Percentiles rank a stretch among this genome's conserved stretches.
These are phyloP conservation scores for Dendrocopos noguchii DNA, from an alignment of 2,113 vertebrate genomes.

Conservation along the genomic window DNA sequence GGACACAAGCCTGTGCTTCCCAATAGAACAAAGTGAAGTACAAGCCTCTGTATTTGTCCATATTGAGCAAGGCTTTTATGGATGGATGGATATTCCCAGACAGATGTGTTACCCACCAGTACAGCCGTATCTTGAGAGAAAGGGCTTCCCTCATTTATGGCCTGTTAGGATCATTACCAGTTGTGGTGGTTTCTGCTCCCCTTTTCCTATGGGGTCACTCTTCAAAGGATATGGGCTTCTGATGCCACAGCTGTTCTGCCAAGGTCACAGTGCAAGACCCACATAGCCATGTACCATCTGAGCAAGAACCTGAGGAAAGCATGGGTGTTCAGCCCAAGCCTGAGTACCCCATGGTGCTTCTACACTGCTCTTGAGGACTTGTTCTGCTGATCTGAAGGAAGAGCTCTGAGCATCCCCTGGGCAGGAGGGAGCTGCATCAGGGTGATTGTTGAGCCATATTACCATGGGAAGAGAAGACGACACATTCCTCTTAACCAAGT, in stretches of 20 bases:
- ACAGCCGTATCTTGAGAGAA: neutral
- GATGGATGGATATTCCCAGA: neutral
- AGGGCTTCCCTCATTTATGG: neutral
- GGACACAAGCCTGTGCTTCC: neutral
- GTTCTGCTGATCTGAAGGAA: neutral
- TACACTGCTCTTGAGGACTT: neutral
- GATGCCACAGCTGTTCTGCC: rapidly evolving
- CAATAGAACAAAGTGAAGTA: neutral
- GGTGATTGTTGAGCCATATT: neutral
- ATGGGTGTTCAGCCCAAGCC: neutral
- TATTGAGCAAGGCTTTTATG: neutral
- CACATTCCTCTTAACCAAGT: neutral
- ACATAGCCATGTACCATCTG: neutral
- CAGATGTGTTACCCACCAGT: neutral
- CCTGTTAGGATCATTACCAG: neutral
- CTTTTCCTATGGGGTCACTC: neutral
- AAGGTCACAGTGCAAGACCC: too few relatives aligned
- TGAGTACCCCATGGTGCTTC: rapidly evolving
- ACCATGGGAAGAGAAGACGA: neutral
- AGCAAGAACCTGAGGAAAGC: neutral
- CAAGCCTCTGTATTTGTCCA: neutral
- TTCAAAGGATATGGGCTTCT: neutral
- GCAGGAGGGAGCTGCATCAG: neutral
- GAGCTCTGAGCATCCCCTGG: neutral
- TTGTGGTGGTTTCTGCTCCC: neutral